Evolutionary conservation across 2,113 vertebrate genomes (phyloP).

Genomic region (Xiphias gladius): DNA sequence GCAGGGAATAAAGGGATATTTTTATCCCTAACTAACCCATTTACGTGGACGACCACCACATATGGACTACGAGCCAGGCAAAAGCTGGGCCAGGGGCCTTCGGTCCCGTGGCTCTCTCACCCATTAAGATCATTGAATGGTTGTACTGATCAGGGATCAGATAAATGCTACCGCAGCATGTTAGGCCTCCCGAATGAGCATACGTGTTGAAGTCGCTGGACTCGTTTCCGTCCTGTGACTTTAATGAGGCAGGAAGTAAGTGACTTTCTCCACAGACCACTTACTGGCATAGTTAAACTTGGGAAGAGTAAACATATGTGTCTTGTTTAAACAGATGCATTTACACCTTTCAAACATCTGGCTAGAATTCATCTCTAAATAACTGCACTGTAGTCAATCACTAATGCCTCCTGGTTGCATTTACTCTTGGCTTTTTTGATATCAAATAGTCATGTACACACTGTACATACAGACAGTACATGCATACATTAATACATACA

Average conservation of each 20-base stretch:
- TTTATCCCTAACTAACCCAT: background rate
- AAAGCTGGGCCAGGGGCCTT: background rate
- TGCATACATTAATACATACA: no score
- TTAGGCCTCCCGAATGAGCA: background rate
- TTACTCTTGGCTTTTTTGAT: no score
- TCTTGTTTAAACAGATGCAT: background rate
- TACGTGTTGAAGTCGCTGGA: background rate
- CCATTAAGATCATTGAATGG: no score
- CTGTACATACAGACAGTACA: no score
- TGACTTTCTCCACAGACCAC: conserved; percentile 2
- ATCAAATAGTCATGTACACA: no score
- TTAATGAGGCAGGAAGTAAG: conserved; percentile 6
- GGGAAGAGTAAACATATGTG: background rate
- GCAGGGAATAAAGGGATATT: background rate
- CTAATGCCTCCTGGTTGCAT: no score
- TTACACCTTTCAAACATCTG: background rate
- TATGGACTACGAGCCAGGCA: background rate
- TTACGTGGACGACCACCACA: background rate
- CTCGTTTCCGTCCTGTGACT: background rate
- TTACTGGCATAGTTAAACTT: background rate
- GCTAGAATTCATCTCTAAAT: no score
- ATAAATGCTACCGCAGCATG: background rate
- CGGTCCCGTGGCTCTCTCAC: no score
- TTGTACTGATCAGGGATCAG: background rate
- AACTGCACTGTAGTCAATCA: no score